Base-by-base conservation (phyloP, 2,888 invertebrate genomes). In the Andrena camellia region DNA sequence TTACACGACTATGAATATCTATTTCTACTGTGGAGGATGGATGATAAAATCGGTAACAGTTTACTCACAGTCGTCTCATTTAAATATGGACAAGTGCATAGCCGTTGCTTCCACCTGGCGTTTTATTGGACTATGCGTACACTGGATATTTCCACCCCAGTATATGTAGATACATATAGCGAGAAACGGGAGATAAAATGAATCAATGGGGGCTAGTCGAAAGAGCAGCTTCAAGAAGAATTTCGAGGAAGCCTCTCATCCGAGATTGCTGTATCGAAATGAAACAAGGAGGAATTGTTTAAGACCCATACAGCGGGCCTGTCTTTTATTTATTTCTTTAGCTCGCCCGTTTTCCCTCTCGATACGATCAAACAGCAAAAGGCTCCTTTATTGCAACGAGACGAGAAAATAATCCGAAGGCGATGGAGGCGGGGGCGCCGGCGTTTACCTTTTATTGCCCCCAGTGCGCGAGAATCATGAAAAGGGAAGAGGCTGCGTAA, bases 381-480 rank as follows among this genome's bases (percentile, higher is more conserved):
- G 75, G 69, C 80, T 60, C 59, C 75, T 83, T 52, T 81, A 78
- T 75, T 70, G 80, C 84, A 81, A 76, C 64, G 83, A 81, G 81
- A 83, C 77, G 71, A 71, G 70, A 87, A 85, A 90, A 87, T 89
- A 89, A 89, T 90, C 83, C 84, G 70, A 67, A 83, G 79, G 78
- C 17, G 42, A 42, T 42, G 42, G 17, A 42, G 42, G 17, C 42
- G 78, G 77, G 78, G 74, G 77, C 66, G 74, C 82, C 85, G 88
- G 81, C 85, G 64, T 80, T 69, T 76, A 73, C 52, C 57, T 52
- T 29, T 64, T 75, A 70, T 59, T 77, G 68, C 62, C 20, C 42
- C 54, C 62, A 60, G 7, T 63, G 29, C 68, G 57, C 68, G 50
- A 31, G 67, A 13, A 29, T 73, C 70, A 57, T 74, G 35, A 57